These are phyloP conservation scores for Dufourea novaeangliae DNA, from an alignment of 1,140 invertebrate genomes.

Conservation along the genomic window DNA sequence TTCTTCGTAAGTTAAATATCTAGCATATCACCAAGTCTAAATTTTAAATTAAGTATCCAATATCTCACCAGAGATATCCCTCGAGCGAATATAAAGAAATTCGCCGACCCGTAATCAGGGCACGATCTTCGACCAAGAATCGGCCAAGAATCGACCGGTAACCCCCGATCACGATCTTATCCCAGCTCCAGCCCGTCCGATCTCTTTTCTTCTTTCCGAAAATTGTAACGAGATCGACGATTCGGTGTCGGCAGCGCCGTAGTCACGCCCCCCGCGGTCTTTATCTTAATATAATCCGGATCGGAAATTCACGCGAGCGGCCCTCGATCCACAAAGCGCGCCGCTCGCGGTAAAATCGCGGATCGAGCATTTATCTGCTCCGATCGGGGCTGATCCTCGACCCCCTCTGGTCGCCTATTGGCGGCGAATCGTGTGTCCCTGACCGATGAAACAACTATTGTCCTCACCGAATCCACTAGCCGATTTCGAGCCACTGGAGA, in stretches of 20 bases:
- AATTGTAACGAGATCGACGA: constrained; percentile 76
- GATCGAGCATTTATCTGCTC: constrained; percentile 67
- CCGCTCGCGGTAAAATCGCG: constrained; percentile 75
- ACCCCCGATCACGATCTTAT: constrained; percentile 29
- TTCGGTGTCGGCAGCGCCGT: constrained; percentile 46
- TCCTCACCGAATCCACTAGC: constrained; percentile 41
- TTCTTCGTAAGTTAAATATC: too few relatives aligned
- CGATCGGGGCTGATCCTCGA: constrained; percentile 72
- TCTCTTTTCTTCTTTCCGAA: constrained; percentile 68
- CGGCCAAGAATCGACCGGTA: constrained; percentile 26
- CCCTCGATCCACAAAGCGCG: constrained; percentile 68
- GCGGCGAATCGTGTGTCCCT: constrained; percentile 72
- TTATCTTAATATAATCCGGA: constrained; percentile 80
- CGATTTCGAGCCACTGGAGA: neutral
- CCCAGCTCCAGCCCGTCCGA: constrained; percentile 3
- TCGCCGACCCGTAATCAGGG: neutral
- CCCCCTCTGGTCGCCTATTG: constrained; percentile 73
- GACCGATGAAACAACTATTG: constrained; percentile 62
- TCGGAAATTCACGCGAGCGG: constrained; percentile 71
- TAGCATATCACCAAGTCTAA: too few relatives aligned
- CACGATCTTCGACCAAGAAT: constrained; percentile 18
- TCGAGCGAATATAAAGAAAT: constrained; percentile 10
- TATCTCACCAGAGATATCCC: too few relatives aligned
- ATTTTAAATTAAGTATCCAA: too few relatives aligned
- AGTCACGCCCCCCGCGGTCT: constrained; percentile 67